Evolutionary conservation across 2,113 vertebrate species (phyloP).

Genomic region (Toxotes chatareus): DNA sequence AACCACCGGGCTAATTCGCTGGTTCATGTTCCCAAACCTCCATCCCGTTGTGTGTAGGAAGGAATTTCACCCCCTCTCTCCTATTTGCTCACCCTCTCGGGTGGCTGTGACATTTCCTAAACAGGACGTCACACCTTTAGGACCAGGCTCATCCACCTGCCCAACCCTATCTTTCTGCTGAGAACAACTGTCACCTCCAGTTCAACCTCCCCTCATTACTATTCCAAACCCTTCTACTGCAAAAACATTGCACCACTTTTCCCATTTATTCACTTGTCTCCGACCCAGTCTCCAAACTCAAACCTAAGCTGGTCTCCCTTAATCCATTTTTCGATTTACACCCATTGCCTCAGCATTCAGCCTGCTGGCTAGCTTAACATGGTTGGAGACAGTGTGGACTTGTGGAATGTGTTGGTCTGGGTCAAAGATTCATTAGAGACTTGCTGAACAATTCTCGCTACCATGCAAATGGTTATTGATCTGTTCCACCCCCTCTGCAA

Average conservation of each 20-base stretch:
- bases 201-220: constrained; percentile 62
- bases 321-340: constrained; percentile 64
- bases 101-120: constrained; percentile 83
- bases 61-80: constrained; percentile 80
- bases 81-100: constrained; percentile 73
- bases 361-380: constrained; percentile 65
- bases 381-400: constrained; percentile 74
- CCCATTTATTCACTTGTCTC: constrained; percentile 46
- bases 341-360: constrained; percentile 53
- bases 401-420: constrained; percentile 84
- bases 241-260: constrained; percentile 67
- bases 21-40: constrained; percentile 75
- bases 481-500: constrained; percentile 60
- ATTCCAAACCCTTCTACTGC: constrained; percentile 63
- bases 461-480: constrained; percentile 80
- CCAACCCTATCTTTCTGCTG: constrained; percentile 48
- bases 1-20: constrained; percentile 55
- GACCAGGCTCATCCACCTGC: constrained; percentile 63
- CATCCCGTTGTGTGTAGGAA: constrained; percentile 81
- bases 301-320: constrained; percentile 23
- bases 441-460: constrained; percentile 80
- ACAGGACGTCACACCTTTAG: constrained; percentile 81
- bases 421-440: constrained; percentile 86
- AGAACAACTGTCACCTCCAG: constrained; percentile 62
- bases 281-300: constrained; percentile 37